Evolutionary conservation across 2,113 vertebrate genomes (phyloP), one percentile per base, ranked within the genome.

Genomic region (Panthera tigris): DNA sequence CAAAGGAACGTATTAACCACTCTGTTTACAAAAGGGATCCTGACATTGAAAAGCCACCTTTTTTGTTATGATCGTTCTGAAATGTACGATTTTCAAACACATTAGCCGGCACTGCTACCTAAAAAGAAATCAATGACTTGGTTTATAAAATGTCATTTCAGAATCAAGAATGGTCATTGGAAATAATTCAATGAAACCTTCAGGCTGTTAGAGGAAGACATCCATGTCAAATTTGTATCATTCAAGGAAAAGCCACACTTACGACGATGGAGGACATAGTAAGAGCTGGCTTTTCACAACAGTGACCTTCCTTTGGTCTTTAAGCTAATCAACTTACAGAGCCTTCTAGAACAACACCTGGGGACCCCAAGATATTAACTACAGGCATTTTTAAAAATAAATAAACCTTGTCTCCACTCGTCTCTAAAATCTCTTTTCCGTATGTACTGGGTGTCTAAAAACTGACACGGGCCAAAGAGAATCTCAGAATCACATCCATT

Each of bases 131-230:
- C 41, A 76, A 15, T 45, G 33, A 52, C 50, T n/a, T 71, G 61
- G 19, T 52, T 96, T 83, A 89, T 39, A 84, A 95, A 89, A 39
- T 78, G 61, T 61, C 91, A 71, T 90, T 69, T 21, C 61, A 95
- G 96, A 94, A 68, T 33, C 14, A 94, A 74, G 41, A 57, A 68
- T 36, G 8, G 63, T 61, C 52, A 50, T 0, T 82, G 61, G 92
- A 66, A 94, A 36, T 76, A 92, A 87, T 29, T 76, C 69, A 69
- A 19, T 10, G 76, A 57, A 57, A 69, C 39, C 25, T 71, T 71
- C 50, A 65, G 36, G 39, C 66, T 66, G 9, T 8, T 2, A 89
- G 21, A 91, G 91, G n/a, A 92, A 41, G 23, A 95, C 18, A 76
- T 4, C 7, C 23, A 13, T 4, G 7, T 29, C 50, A 84, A 79